Evolutionary conservation across 2,113 vertebrate species (phyloP), one percentile per base, ranked within the genome.

Genomic region (Tetrao urogallus): DNA sequence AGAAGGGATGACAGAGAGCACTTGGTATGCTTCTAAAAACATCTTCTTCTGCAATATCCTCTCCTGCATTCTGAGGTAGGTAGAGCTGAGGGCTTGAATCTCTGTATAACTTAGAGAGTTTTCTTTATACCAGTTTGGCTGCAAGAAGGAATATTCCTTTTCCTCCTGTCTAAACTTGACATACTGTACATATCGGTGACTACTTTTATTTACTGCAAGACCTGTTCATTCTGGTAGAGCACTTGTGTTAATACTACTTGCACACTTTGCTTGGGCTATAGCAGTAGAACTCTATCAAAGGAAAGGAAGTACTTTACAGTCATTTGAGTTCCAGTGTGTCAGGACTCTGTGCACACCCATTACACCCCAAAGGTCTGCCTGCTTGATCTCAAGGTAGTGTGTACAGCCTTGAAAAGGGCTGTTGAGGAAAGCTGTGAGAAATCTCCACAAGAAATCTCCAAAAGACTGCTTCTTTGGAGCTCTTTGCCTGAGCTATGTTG

Each of bases 321-420:
- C 42, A 11, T 52, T 58, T 40, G 28, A 54, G 24, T 9, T 40
- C 34, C 11, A 30, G 32, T 12, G 9, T 10, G 15, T 27, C 25
- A 36, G 34, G 20, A 28, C 14, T 2, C 7, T 13, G 8, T 18
- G 12, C 48, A 54, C 24, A 50, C 3, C 1, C 8, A 5, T 1
- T 18, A 16, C 22, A 24, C 5, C 6, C 17, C 38, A 32, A 45
- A 36, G 17, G 20, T 40, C 58, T 56, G 32, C 18, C 42, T 74
- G 22, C 11, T 40, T 65, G 11, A 52, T 45, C 42, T 61, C 15
- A 65, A 32, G 6, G 3, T 54, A 54, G 52, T 54, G 50, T 74
- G 13, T 32, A 9, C 19, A 70, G 17, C 28, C 61, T 28, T 58
- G 48, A 64, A 87, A 82, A 30, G 28, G 32, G 47, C n/a, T 52